Base-by-base conservation (phyloP, 1,140 invertebrate genomes). In the Zaprionus capensis region DNA sequence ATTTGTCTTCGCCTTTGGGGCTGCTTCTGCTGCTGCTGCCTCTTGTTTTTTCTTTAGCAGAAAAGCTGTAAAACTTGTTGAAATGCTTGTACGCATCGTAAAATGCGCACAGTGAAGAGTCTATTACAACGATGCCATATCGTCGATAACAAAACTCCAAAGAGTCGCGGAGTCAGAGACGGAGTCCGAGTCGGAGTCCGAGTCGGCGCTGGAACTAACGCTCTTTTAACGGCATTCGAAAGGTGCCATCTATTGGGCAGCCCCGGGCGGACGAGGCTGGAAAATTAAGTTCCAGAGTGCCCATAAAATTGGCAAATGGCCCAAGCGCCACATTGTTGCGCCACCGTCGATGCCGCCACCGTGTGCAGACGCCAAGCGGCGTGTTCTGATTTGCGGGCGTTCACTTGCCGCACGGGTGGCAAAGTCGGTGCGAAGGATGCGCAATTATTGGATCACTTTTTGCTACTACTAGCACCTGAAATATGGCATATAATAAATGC, bases 51-150 rank as follows among this genome's bases (percentile, higher is more conserved):
- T 31, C 26, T n/a, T 91, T 91, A 84, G 88, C 91, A 81, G 88
- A 84, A 91, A 88, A 88, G 88, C 75, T 91, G 83, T 91, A 91
- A 91, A 91, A 91, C 87, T 91, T 91, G 87, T 91, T 84, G 83
- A 91, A 91, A 91, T 91, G 88, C 81, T 82, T 88, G 84, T 91
- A 91, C 80, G 84, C 77, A 73, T 91, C 86, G 80, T 91, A 91
- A 90, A 90, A 85, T 67, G 78, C 71, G 66, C 76, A 86, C 82
- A 72, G 81, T 82, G 84, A 84, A 81, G 78, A 91, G 79, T 86
- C 82, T 85, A 86, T 90, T 91, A 91, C 85, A 77, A 80, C 70
- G 88, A 91, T 91, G 88, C 88, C 87, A 91, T 82, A 61, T 82
- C 65, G 63, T 64, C 82, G 88, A 91, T 88, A 91, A 79, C 68